These are phyloP conservation scores for Mellilla xanthometata DNA, from an alignment of 2,888 invertebrate species.

Conservation along the genomic window DNA sequence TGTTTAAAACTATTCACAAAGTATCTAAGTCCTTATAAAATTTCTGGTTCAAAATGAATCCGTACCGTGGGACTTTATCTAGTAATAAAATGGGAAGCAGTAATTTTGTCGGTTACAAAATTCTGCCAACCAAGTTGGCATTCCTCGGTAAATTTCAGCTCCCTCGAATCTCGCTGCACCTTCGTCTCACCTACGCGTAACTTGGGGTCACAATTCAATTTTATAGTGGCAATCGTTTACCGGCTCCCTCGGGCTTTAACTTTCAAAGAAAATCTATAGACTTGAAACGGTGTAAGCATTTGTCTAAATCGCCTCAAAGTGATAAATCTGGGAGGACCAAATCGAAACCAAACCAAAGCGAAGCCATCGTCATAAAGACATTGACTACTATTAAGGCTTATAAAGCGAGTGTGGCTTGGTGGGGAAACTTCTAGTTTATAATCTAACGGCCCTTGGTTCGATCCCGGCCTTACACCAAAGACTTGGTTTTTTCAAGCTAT, in stretches of 20 bases:
- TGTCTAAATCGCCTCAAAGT: conserved; percentile 9
- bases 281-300: conserved; percentile 18
- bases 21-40: no score
- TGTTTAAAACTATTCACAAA: no score
- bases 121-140: conserved; percentile 13
- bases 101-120: conserved; percentile 15
- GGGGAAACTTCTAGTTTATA: no score
- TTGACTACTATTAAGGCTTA: no score
- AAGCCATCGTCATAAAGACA: no score
- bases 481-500: no score
- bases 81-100: not conserved
- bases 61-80: not conserved
- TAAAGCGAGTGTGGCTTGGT: no score
- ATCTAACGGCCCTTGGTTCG: no score
- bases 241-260: conserved; percentile 38
- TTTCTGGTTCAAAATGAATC: not conserved
- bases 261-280: conserved; percentile 39
- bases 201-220: conserved; percentile 53
- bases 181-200: conserved; percentile 47
- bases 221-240: conserved; percentile 57
- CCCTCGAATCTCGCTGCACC: conserved; percentile 40
- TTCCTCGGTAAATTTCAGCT: conserved; percentile 23
- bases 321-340: conserved; percentile 2
- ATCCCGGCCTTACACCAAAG: no score
- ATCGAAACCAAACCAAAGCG: conserved; percentile 4